Percentiles rank a stretch among this genome's conserved stretches.
These are phyloP conservation scores for Lochmaea capreae DNA, from an alignment of 2,888 invertebrate species.

Conservation along the genomic window DNA sequence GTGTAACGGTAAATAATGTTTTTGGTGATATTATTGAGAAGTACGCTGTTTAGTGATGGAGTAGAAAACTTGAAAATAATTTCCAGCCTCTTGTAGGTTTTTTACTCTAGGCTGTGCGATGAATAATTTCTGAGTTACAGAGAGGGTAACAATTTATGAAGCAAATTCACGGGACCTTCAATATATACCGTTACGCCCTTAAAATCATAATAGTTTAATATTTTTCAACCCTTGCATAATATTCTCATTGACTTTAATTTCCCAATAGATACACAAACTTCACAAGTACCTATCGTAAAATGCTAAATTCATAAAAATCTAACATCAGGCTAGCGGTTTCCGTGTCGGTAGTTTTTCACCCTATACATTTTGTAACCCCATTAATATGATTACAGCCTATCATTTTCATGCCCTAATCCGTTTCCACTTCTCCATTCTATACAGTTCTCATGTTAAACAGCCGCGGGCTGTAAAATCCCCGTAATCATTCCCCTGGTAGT, in stretches of 20 bases:
- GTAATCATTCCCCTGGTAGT: conserved; percentile 59
- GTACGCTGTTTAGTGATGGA: too few relatives aligned
- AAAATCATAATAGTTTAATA: too few relatives aligned
- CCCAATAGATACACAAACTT: background rate
- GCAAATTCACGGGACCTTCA: too few relatives aligned
- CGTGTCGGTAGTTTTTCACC: conserved; percentile 27
- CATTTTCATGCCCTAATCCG: conserved; percentile 35
- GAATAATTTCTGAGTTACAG: too few relatives aligned
- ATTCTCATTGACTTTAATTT: background rate
- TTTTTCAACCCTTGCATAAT: background rate
- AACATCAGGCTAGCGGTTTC: background rate
- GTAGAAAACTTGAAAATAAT: too few relatives aligned
- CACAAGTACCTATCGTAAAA: background rate
- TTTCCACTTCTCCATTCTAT: conserved; percentile 30
- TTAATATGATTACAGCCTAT: conserved; percentile 29
- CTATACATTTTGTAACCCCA: conserved; percentile 25
- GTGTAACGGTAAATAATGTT: too few relatives aligned
- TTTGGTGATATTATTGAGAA: too few relatives aligned
- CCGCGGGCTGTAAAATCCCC: conserved; percentile 56
- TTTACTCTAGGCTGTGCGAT: too few relatives aligned
- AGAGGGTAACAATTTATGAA: too few relatives aligned
- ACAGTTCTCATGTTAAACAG: conserved; percentile 42
- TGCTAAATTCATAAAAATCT: conserved; percentile 12
- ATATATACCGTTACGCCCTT: too few relatives aligned
- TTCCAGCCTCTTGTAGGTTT: too few relatives aligned